These are phyloP conservation scores for Phasianus colchicus DNA, from an alignment of 2,113 vertebrate species.

Conservation along the genomic window DNA sequence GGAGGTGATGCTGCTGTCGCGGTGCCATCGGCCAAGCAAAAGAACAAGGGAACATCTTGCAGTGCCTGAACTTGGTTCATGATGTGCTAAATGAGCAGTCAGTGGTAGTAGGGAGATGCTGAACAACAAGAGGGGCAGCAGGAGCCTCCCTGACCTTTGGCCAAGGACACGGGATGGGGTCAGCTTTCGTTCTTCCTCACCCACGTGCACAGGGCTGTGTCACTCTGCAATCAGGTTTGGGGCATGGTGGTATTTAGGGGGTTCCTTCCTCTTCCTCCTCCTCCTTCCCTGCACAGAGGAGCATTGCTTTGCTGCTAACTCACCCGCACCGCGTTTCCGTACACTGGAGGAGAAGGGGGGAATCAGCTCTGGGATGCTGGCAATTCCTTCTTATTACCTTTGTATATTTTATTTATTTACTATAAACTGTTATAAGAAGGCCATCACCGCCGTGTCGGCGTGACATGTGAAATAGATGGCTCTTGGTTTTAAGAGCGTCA, in stretches of 20 bases:
- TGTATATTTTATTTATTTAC: conserved; percentile 61
- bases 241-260: too few relatives aligned
- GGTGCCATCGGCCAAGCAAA: neutral
- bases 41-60: neutral
- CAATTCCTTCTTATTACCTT: neutral
- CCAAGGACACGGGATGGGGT: neutral
- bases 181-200: neutral
- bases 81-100: neutral
- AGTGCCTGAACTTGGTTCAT: neutral
- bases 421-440: conserved; percentile 7
- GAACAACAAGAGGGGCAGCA: neutral
- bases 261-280: neutral
- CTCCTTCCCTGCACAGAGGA: fast-evolving
- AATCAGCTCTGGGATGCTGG: fast-evolving
- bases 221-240: fast-evolving
- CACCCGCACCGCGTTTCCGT: fast-evolving
- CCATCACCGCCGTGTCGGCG: neutral
- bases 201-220: fast-evolving
- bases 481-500: neutral
- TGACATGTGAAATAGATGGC: conserved; percentile 29
- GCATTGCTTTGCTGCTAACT: neutral
- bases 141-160: neutral
- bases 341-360: fast-evolving
- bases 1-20: neutral
- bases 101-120: neutral